Conservation (phyloP, 2,888 invertebrate species). For the Apodemia mormo region DNA sequence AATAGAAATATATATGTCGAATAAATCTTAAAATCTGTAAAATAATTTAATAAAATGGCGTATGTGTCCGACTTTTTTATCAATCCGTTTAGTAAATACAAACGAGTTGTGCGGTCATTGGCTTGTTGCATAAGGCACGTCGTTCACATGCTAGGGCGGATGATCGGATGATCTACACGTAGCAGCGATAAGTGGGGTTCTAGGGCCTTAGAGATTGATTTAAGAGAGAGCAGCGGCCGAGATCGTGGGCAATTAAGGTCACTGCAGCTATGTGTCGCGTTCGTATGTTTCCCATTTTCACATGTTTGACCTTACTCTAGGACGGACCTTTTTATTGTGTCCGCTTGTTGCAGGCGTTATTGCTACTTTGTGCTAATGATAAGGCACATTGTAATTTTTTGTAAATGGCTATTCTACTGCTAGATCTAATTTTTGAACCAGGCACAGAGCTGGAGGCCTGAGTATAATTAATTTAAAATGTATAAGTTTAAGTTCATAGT, state of each 20-base stretch:
- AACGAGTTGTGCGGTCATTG: slow-evolving; percentile 65
- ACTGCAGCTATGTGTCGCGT: slow-evolving; percentile 63
- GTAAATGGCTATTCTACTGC: too few relatives aligned
- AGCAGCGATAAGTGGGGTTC: slow-evolving; percentile 66
- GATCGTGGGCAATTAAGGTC: slow-evolving; percentile 74
- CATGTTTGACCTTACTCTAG: slow-evolving; percentile 40
- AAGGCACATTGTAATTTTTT: too few relatives aligned
- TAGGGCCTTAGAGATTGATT: slow-evolving; percentile 77
- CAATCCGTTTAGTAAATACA: slow-evolving; percentile 39
- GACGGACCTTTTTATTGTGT: neutral
- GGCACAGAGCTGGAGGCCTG: too few relatives aligned
- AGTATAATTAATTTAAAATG: too few relatives aligned
- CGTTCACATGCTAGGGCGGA: slow-evolving; percentile 58
- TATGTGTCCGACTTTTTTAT: slow-evolving; percentile 37
- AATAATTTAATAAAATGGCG: slow-evolving; percentile 36
- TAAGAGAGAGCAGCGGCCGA: slow-evolving; percentile 78
- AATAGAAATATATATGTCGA: neutral
- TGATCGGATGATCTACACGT: slow-evolving; percentile 48
- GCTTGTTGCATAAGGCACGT: slow-evolving; percentile 68
- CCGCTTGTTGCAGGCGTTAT: neutral
- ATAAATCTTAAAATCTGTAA: slow-evolving; percentile 36
- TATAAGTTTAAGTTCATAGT: too few relatives aligned
- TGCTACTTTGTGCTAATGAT: neutral
- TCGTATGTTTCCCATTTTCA: slow-evolving; percentile 39
- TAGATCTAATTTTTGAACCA: too few relatives aligned